These are phyloP conservation scores for Thereva nobilitata DNA, from an alignment of 2,888 invertebrate genomes.

Conservation along the genomic window DNA sequence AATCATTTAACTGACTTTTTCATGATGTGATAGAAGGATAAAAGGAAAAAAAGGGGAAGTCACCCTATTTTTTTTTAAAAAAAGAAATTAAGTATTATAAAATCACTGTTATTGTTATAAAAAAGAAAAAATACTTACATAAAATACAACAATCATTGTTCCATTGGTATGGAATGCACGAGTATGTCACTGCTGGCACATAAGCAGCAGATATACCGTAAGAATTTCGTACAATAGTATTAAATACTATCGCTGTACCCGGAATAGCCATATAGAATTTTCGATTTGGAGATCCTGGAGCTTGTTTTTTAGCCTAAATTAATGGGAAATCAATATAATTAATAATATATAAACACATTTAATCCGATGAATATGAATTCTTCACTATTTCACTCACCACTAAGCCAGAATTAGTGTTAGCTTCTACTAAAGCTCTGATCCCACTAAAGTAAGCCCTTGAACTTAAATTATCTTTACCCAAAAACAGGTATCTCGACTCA, in stretches of 20 bases:
- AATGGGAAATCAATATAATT: too few species aligned
- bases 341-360: too few species aligned
- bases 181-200: constrained; percentile 31
- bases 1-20: too few species aligned
- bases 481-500: not conserved
- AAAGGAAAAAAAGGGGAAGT: too few species aligned
- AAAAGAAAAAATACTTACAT: constrained; percentile 19
- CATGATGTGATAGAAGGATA: too few species aligned
- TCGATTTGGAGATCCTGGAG: constrained; percentile 19
- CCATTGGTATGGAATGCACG: constrained; percentile 18
- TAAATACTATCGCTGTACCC: constrained; percentile 33
- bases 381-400: too few species aligned
- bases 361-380: too few species aligned
- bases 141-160: constrained; percentile 28
- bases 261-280: constrained; percentile 22
- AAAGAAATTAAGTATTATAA: too few species aligned
- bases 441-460: constrained; percentile 26
- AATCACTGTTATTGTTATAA: too few species aligned
- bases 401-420: too few species aligned
- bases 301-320: constrained; percentile 21
- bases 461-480: constrained; percentile 23
- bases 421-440: not conserved
- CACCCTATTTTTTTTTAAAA: too few species aligned
- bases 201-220: constrained; percentile 8
- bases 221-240: constrained; percentile 25